Conservation (phyloP, 1,140 invertebrate species). For the Ephestia elutella region DNA sequence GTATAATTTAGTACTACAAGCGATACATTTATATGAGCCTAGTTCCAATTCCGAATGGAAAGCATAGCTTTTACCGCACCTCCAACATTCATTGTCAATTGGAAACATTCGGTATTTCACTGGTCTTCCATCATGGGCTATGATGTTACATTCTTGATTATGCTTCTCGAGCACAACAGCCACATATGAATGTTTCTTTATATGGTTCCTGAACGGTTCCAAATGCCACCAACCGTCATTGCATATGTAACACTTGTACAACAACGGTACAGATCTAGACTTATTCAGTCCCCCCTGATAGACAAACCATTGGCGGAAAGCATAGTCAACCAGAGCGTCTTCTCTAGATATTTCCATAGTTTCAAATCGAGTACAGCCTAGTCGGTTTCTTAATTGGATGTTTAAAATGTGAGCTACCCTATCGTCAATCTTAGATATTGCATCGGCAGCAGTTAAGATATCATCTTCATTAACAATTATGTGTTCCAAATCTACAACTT, state of each 20-base stretch:
- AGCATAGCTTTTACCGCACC: constrained; percentile 10
- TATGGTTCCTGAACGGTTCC: constrained; percentile 25
- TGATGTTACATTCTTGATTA: constrained; percentile 19
- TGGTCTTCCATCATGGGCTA: background rate
- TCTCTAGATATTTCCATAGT: background rate
- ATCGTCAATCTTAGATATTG: background rate
- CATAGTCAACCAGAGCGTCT: background rate
- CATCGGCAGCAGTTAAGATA: background rate
- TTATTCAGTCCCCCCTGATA: background rate
- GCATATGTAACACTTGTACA: constrained; percentile 35
- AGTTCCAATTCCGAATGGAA: background rate
- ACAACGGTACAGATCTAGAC: constrained; percentile 11
- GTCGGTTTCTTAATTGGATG: background rate
- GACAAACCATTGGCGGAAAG: background rate
- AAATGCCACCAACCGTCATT: constrained; percentile 28
- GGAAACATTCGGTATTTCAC: background rate
- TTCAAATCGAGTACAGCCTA: background rate
- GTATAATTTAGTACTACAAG: constrained; percentile 6
- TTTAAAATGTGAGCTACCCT: background rate
- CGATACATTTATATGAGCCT: background rate
- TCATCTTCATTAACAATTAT: background rate
- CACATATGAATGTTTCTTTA: constrained; percentile 9
- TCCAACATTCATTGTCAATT: constrained; percentile 7
- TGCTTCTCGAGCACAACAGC: background rate
- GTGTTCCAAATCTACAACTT: background rate